A percentile compares a stretch with the other conserved stretches of the same genome.
Conservation (phyloP, 1,140 invertebrate genomes). For the Drosophila guanche region DNA sequence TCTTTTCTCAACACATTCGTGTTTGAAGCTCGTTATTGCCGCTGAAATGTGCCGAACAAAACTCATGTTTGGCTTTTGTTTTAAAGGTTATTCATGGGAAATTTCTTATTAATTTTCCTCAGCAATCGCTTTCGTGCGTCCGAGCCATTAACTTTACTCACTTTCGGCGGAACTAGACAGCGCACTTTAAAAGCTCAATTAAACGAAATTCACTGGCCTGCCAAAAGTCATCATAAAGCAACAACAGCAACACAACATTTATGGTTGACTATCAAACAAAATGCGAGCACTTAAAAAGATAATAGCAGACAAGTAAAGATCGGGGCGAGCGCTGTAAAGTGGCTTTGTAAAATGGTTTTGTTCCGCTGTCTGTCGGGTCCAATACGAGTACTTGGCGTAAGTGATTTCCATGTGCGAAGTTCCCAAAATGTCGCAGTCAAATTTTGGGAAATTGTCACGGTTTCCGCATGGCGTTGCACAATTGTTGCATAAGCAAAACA, state of each 20-base stretch:
- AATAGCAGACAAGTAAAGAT: constrained; percentile 5
- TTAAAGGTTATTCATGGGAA: constrained; percentile 4
- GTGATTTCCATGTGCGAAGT: constrained; percentile 19
- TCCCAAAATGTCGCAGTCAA: no score
- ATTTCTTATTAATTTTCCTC: constrained; percentile 16
- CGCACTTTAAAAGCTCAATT: constrained; percentile 34
- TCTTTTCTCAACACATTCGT: constrained; percentile 13
- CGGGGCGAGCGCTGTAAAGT: constrained; percentile 11
- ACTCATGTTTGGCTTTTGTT: neutral
- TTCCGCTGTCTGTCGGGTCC: constrained; percentile 37
- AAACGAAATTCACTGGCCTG: constrained; percentile 40
- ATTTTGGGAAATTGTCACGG: constrained; percentile 41
- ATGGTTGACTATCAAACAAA: constrained; percentile 30
- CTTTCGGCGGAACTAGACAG: constrained; percentile 15
- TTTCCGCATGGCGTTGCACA: constrained; percentile 62
- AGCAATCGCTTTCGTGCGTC: constrained; percentile 30
- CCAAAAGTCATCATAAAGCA: constrained; percentile 21
- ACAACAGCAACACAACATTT: no score
- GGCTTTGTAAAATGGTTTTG: constrained; percentile 13
- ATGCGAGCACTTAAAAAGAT: constrained; percentile 18
- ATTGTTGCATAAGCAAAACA: constrained; percentile 56
- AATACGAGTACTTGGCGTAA: constrained; percentile 22
- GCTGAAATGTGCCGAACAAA: neutral
- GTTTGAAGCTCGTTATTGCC: constrained; percentile 8
- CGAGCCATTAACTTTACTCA: constrained; percentile 10